These are phyloP conservation scores for Bolinopsis microptera DNA, from an alignment of 37 sponge, comb jelly and placozoan species.

Conservation along the genomic window DNA sequence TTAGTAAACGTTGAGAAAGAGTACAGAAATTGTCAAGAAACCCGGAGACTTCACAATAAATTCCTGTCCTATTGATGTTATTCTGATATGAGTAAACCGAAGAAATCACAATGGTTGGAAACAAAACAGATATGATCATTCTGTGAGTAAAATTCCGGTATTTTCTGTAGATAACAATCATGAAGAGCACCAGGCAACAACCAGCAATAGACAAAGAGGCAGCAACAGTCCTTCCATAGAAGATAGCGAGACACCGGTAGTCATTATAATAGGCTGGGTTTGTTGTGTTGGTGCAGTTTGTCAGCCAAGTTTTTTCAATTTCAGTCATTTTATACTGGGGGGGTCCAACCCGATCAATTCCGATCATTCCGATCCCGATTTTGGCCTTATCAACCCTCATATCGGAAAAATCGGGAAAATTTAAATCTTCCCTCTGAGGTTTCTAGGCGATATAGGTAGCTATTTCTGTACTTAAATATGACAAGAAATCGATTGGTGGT, in stretches of 20 bases:
- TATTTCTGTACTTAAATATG: too few species aligned
- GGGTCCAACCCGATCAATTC: too few species aligned
- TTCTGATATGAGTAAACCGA: background rate
- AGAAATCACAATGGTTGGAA: background rate
- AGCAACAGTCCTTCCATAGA: background rate
- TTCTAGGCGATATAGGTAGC: too few species aligned
- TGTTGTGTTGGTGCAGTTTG: background rate
- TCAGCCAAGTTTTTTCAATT: background rate
- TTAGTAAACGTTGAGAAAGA: background rate
- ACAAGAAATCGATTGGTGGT: too few species aligned
- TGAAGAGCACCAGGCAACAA: conserved; percentile 17
- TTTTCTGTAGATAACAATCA: conserved; percentile 38
- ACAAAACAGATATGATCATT: background rate
- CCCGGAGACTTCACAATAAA: background rate
- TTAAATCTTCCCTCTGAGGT: too few species aligned
- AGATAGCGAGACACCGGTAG: background rate
- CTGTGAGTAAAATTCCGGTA: background rate
- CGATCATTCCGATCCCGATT: too few species aligned
- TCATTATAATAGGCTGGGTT: background rate
- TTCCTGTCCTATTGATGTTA: background rate
- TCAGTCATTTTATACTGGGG: too few species aligned
- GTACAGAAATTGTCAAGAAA: background rate
- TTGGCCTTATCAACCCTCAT: too few species aligned
- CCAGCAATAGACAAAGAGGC: conserved; percentile 14
- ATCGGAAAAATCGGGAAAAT: too few species aligned